These are phyloP conservation scores for Helleia helle DNA, from an alignment of 2,888 invertebrate genomes.

Conservation along the genomic window DNA sequence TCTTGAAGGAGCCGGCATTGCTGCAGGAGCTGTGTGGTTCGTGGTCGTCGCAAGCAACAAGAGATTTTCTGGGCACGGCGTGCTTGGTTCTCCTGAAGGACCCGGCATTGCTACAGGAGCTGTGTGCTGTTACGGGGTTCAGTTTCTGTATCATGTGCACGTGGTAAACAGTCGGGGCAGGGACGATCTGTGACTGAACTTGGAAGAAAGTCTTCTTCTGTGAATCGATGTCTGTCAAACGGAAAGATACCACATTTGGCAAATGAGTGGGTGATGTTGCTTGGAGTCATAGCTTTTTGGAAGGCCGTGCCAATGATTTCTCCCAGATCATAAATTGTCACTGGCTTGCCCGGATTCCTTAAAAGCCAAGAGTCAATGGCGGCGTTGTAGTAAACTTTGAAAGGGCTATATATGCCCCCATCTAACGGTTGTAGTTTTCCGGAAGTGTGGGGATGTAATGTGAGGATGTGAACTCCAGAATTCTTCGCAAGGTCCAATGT, in stretches of 20 bases:
- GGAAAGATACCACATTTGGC: constrained; percentile 16
- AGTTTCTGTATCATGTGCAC: background rate
- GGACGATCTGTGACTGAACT: constrained; percentile 13
- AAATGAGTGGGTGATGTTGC: constrained; percentile 15
- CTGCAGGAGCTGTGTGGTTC: background rate
- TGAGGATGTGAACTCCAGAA: constrained; percentile 20
- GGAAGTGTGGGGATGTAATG: constrained; percentile 21
- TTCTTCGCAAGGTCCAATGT: constrained; percentile 21
- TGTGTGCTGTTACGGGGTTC: too few relatives aligned
- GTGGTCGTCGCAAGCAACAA: background rate
- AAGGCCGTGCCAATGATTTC: constrained; percentile 21
- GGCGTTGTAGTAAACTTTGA: constrained; percentile 19
- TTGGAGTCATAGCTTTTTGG: constrained; percentile 16
- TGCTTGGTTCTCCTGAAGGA: background rate
- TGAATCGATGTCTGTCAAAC: constrained; percentile 11
- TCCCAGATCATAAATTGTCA: constrained; percentile 21
- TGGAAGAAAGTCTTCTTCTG: constrained; percentile 12
- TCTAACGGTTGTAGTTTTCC: constrained; percentile 23
- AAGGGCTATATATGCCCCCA: constrained; percentile 21
- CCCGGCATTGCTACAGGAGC: background rate
- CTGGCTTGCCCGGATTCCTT: constrained; percentile 19
- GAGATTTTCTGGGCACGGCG: too few relatives aligned
- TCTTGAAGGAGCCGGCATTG: background rate
- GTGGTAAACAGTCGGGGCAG: background rate
- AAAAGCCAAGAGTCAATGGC: constrained; percentile 23